These are phyloP conservation scores for Euthynnus affinis DNA, from an alignment of 2,797 vertebrate species.

Conservation along the genomic window DNA sequence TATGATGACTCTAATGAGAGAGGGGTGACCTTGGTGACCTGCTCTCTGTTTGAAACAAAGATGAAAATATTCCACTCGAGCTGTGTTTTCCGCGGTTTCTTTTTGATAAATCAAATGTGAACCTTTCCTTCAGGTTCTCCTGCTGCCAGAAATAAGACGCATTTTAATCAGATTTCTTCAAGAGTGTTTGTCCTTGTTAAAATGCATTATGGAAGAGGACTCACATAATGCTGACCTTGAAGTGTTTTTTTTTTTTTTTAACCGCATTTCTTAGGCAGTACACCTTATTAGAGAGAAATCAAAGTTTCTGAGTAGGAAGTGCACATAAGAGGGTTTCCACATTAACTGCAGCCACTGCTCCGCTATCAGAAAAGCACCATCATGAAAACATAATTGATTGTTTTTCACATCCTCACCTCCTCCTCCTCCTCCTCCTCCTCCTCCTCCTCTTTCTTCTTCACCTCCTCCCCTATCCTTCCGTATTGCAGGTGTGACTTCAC, in stretches of 20 bases:
- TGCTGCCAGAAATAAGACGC: neutral
- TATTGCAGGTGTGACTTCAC: conserved; percentile 73
- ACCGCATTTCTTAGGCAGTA: neutral
- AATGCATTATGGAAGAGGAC: conserved; percentile 30
- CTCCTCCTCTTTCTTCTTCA: too few relatives aligned
- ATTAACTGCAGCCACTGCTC: neutral
- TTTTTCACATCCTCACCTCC: conserved; percentile 1
- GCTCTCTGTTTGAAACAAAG: conserved; percentile 38
- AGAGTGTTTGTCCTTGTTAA: conserved; percentile 46
- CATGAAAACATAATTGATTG: neutral
- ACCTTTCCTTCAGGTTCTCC: conserved; percentile 7
- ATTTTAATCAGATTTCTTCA: conserved; percentile 10
- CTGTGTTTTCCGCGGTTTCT: conserved; percentile 6
- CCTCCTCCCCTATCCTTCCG: neutral
- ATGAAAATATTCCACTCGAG: conserved; percentile 34
- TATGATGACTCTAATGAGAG: conserved; percentile 42
- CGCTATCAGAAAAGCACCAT: neutral
- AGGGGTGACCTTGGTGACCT: conserved; percentile 42
- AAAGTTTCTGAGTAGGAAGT: conserved; percentile 9
- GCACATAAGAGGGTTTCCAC: conserved; percentile 18
- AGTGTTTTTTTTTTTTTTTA: conserved; percentile 3
- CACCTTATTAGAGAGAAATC: conserved; percentile 1
- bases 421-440: neutral
- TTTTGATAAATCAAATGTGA: conserved; percentile 43
- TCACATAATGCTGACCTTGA: conserved; percentile 18